Percentiles rank a stretch among this genome's conserved stretches.
Conservation (phyloP, 1,140 invertebrate species). For the Agrypnia vestita region DNA sequence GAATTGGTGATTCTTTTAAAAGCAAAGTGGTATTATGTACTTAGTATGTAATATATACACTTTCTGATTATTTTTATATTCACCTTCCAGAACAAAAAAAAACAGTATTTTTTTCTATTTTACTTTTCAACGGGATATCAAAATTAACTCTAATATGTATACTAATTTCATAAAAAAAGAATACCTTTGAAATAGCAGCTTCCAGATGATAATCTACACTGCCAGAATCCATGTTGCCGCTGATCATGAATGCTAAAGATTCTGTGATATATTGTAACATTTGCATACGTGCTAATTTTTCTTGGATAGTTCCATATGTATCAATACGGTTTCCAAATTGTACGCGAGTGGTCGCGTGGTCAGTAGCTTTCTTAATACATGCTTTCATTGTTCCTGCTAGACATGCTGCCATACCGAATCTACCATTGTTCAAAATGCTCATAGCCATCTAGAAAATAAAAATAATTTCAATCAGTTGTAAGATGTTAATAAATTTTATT, state of each 20-base stretch:
- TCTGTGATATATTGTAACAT: conserved; percentile 96
- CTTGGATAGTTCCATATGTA: conserved; percentile 91
- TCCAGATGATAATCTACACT: conserved; percentile 91
- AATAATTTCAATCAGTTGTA: no score
- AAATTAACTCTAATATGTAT: no score
- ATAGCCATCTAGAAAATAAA: conserved; percentile 85
- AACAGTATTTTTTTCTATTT: no score
- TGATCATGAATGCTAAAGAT: conserved; percentile 95
- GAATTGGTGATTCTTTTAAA: no score
- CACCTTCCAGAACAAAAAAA: no score
- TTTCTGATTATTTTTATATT: no score
- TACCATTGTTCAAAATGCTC: conserved; percentile 98
- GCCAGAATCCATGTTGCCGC: conserved; percentile 94
- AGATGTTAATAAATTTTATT: no score
- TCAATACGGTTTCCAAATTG: conserved; percentile 95
- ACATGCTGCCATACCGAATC: conserved; percentile 98
- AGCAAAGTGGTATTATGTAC: no score
- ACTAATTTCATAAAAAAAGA: no score
- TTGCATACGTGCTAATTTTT: conserved; percentile 95
- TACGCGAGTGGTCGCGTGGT: conserved; percentile 89
- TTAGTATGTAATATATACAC: no score
- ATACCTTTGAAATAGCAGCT: conserved; percentile 97
- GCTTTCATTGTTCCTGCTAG: conserved; percentile 93
- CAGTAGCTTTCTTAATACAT: conserved; percentile 91
- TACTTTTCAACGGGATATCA: no score